phyloP scores from a whole-genome alignment of 2,113 vertebrate species.

The Tringa solitaria region DNA sequence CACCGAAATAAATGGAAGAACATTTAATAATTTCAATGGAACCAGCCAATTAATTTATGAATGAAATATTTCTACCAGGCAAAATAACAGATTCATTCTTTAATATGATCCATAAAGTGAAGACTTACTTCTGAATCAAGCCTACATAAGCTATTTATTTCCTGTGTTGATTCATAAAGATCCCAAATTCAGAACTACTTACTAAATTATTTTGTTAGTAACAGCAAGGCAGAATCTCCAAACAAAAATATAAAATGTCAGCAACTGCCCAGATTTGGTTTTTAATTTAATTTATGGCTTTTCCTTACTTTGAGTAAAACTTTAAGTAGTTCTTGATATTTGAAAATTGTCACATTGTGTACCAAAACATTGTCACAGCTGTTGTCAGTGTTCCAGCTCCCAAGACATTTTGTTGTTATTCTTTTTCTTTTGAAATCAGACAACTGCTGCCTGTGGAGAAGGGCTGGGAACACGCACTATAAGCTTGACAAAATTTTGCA shows the following conservation, averaged over 20 bases:
- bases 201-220: background rate
- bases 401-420: background rate
- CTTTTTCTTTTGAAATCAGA: background rate
- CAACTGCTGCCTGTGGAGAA: background rate
- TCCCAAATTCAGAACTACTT: background rate
- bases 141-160: background rate
- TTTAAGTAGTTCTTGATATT: background rate
- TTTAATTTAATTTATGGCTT: background rate
- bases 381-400: background rate
- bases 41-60: background rate
- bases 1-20: background rate
- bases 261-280: background rate
- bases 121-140: background rate
- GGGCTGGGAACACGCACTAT: background rate
- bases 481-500: background rate
- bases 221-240: background rate
- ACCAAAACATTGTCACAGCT: background rate
- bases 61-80: background rate
- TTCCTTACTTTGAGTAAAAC: background rate
- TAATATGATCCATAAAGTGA: background rate
- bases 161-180: background rate
- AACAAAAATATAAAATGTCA: background rate
- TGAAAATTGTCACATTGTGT: background rate
- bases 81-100: background rate
- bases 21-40: background rate